phyloP scores from a whole-genome alignment of 2,888 invertebrate genomes.

The Pegoplata infirma region DNA sequence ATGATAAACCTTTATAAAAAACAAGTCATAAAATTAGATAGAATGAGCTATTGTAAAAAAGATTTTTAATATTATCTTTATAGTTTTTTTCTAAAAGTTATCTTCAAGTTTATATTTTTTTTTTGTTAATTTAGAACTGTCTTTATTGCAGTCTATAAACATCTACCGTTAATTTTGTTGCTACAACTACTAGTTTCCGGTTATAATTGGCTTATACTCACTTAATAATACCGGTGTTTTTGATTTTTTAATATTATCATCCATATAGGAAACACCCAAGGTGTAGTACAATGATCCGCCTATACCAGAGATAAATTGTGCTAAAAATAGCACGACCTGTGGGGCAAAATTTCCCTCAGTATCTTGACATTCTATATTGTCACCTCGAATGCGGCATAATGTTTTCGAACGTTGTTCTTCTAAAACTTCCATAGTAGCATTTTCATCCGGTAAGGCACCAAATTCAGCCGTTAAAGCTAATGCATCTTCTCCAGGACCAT shows the following conservation, averaged over 20 bases:
- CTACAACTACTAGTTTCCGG: too few species aligned
- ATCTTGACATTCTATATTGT: slow-evolving; percentile 78
- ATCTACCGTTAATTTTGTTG: neutral
- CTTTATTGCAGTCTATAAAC: slow-evolving; percentile 31
- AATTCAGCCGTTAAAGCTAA: slow-evolving; percentile 82
- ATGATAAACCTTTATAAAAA: slow-evolving; percentile 80
- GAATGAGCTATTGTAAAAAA: too few species aligned
- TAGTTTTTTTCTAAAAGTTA: too few species aligned
- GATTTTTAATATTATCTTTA: too few species aligned
- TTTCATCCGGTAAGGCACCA: slow-evolving; percentile 78
- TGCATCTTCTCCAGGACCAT: slow-evolving; percentile 84
- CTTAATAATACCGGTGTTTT: slow-evolving; percentile 85
- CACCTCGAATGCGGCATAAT: slow-evolving; percentile 79
- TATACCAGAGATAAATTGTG: slow-evolving; percentile 85
- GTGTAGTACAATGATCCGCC: slow-evolving; percentile 85
- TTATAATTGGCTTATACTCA: slow-evolving; percentile 73
- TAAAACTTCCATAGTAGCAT: slow-evolving; percentile 77
- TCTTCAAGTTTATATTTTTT: too few species aligned
- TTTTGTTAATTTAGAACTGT: too few species aligned
- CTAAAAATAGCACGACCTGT: slow-evolving; percentile 82
- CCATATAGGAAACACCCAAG: slow-evolving; percentile 86
- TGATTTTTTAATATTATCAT: slow-evolving; percentile 86
- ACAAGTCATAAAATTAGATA: too few species aligned
- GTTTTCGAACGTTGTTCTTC: slow-evolving; percentile 80
- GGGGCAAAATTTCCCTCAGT: slow-evolving; percentile 82